Evolutionary conservation across 1,140 invertebrate genomes (phyloP).

Genomic region (Mizuhopecten yessoensis): DNA sequence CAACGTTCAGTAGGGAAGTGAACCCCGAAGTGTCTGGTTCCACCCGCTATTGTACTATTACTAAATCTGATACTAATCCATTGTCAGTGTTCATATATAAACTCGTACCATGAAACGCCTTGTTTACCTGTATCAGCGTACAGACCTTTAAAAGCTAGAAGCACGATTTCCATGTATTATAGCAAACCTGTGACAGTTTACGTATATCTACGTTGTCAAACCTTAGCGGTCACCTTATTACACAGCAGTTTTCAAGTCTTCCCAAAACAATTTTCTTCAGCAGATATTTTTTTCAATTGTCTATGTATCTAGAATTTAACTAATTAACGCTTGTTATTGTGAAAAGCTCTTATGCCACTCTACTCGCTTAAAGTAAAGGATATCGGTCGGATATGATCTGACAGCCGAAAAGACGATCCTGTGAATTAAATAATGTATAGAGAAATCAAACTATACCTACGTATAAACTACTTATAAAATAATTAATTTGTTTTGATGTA

Average conservation of each 20-base stretch:
- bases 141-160: neutral
- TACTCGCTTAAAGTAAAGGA: neutral
- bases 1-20: slow-evolving; percentile 60
- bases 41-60: neutral
- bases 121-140: neutral
- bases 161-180: neutral
- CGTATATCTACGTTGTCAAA: too few species aligned
- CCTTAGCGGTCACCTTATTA: too few species aligned
- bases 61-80: neutral
- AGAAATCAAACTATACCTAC: neutral
- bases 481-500: neutral
- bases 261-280: too few species aligned
- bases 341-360: neutral
- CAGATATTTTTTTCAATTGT: too few species aligned
- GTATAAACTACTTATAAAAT: neutral
- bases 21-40: neutral
- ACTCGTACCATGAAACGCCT: neutral
- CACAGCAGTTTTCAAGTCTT: too few species aligned
- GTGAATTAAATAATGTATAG: neutral
- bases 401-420: neutral
- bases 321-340: neutral
- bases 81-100: neutral
- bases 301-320: too few species aligned
- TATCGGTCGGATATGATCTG: neutral
- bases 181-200: too few species aligned